Percentiles rank a stretch among this genome's conserved stretches.
phyloP scores from a whole-genome alignment of 2,888 invertebrate species.

The Cinara cedri region DNA sequence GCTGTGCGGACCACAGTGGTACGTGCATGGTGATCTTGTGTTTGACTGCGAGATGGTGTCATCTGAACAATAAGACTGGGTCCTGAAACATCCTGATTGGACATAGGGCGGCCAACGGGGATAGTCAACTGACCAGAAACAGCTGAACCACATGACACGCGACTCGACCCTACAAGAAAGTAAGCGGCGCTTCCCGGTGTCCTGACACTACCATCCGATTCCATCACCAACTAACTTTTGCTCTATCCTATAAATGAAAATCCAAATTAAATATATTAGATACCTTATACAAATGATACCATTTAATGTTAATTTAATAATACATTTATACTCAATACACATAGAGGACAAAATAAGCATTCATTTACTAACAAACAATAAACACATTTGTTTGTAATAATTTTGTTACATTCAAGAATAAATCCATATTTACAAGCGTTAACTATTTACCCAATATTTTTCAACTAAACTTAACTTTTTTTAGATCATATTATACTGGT shows the following conservation, averaged over 20 bases:
- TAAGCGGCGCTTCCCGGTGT: slow-evolving; percentile 56
- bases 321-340: too few relatives aligned
- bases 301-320: neutral
- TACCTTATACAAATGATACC: neutral
- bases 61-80: slow-evolving; percentile 53
- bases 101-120: slow-evolving; percentile 51
- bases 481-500: too few relatives aligned
- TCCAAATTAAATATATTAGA: neutral
- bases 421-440: too few relatives aligned
- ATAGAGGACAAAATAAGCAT: too few relatives aligned
- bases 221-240: slow-evolving; percentile 55
- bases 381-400: too few relatives aligned
- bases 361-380: too few relatives aligned
- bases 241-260: slow-evolving; percentile 47
- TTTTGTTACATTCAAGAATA: too few relatives aligned
- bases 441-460: too few relatives aligned
- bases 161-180: slow-evolving; percentile 55
- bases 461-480: too few relatives aligned
- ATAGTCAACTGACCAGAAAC: slow-evolving; percentile 53
- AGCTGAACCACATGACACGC: slow-evolving; percentile 50
- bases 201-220: slow-evolving; percentile 54
- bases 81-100: slow-evolving; percentile 51
- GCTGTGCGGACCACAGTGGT: slow-evolving; percentile 35
- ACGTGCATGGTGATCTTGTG: slow-evolving; percentile 54
- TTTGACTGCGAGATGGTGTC: slow-evolving; percentile 53